A percentile compares a stretch with the other conserved stretches of the same genome.
Conservation (phyloP, 2,888 invertebrate genomes). For the Eueremaeus valkanovi region DNA sequence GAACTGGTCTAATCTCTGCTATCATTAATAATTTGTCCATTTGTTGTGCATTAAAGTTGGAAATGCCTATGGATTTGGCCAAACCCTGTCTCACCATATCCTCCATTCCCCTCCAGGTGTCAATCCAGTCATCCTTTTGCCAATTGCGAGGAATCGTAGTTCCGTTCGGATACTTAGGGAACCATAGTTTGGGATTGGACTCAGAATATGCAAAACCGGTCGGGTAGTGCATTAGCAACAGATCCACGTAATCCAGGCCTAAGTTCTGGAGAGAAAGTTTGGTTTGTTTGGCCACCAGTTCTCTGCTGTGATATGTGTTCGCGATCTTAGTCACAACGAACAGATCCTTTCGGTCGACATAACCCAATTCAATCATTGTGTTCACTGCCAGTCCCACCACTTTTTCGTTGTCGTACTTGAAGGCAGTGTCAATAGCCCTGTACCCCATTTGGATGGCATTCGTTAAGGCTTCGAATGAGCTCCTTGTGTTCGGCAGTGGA, state of each 20-base stretch:
- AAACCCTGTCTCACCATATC: neutral
- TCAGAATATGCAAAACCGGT: slow-evolving; percentile 17
- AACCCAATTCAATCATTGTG: neutral
- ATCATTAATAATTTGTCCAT: neutral
- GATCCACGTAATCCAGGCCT: slow-evolving; percentile 7
- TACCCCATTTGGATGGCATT: neutral
- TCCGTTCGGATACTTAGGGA: slow-evolving; percentile 18
- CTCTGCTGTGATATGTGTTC: slow-evolving; percentile 7
- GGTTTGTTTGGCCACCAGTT: neutral
- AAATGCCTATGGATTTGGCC: neutral
- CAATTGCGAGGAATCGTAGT: neutral
- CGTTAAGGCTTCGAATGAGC: neutral
- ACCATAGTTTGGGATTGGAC: neutral
- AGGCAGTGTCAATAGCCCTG: neutral
- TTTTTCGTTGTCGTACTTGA: neutral
- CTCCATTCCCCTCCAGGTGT: neutral
- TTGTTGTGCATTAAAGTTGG: neutral
- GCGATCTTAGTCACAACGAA: slow-evolving; percentile 34
- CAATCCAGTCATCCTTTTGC: neutral
- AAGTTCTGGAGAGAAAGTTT: slow-evolving; percentile 11
- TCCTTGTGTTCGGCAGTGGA: neutral
- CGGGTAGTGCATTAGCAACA: slow-evolving; percentile 27
- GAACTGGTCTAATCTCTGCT: neutral
- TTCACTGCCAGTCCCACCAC: neutral
- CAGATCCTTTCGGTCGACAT: neutral